A percentile compares a stretch with the other conserved stretches of the same genome.
phyloP scores from a whole-genome alignment of 2,113 vertebrate genomes.

The Chascanopsetta lugubris region DNA sequence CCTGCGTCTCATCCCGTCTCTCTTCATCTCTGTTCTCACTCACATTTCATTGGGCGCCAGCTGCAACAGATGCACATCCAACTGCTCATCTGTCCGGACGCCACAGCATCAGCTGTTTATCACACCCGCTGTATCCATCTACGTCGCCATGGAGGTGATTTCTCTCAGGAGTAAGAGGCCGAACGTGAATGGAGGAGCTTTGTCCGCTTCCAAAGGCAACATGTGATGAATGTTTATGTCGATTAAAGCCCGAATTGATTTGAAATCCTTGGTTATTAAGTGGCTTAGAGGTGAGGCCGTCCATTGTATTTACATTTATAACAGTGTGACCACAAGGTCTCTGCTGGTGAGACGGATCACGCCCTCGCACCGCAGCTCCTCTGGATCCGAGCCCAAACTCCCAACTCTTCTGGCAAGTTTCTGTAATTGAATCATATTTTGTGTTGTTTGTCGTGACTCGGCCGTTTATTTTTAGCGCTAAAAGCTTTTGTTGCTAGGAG shows the following conservation, averaged over 20 bases:
- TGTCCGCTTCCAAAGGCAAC: no score
- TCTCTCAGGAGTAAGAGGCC: background rate
- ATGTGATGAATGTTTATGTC: background rate
- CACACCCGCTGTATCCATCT: no score
- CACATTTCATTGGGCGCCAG: no score
- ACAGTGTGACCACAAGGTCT: conserved; percentile 13
- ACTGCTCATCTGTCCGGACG: no score
- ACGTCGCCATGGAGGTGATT: background rate
- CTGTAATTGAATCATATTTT: conserved; percentile 70
- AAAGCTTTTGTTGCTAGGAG: conserved; percentile 83
- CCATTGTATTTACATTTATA: background rate
- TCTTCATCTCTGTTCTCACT: no score
- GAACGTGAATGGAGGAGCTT: background rate
- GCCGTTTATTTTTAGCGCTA: conserved; percentile 79
- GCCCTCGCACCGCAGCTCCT: conserved; percentile 10
- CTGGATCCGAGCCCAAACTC: conserved; percentile 35
- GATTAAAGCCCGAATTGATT: background rate
- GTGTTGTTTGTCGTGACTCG: conserved; percentile 71
- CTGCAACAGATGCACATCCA: no score
- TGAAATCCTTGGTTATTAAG: background rate
- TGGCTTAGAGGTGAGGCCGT: background rate
- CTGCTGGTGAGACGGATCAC: conserved; percentile 3
- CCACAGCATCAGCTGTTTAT: no score
- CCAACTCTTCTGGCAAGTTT: conserved; percentile 53
- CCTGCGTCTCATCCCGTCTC: no score